Percentiles rank a stretch among this genome's conserved stretches.
Conservation (phyloP, 2,888 invertebrate species). For the Gymnoscelis rufifasciata region DNA sequence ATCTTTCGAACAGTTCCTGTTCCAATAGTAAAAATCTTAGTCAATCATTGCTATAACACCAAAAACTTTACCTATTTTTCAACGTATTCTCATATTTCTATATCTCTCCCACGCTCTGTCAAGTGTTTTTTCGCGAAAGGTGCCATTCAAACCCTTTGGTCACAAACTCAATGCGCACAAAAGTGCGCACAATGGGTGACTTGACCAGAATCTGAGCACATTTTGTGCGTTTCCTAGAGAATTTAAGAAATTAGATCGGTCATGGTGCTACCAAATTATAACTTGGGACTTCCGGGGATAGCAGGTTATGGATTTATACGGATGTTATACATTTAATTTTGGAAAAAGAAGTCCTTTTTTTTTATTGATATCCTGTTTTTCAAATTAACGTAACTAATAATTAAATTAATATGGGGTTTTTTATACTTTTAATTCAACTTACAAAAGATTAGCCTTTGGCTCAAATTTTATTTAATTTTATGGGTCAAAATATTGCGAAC, state of each 20-base stretch:
- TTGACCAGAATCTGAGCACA: slow-evolving; percentile 71
- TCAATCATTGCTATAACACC: slow-evolving; percentile 2
- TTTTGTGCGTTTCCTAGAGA: slow-evolving; percentile 54
- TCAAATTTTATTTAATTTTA: too few species aligned
- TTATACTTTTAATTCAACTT: too few species aligned
- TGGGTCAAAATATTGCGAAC: too few species aligned
- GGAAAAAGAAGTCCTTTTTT: neutral
- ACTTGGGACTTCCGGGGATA: slow-evolving; percentile 18
- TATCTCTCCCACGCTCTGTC: slow-evolving; percentile 64
- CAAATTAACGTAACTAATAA: too few species aligned
- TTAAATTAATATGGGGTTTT: too few species aligned
- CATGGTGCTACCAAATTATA: slow-evolving; percentile 15
- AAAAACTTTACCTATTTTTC: neutral
- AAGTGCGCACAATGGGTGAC: slow-evolving; percentile 62
- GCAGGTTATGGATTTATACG: slow-evolving; percentile 4
- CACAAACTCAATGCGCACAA: slow-evolving; percentile 47
- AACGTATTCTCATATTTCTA: neutral
- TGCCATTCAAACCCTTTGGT: slow-evolving; percentile 64
- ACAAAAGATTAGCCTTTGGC: too few species aligned
- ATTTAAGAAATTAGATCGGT: slow-evolving; percentile 38
- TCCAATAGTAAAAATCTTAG: neutral
- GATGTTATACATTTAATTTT: neutral
- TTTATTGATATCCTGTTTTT: too few species aligned
- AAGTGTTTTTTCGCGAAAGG: slow-evolving; percentile 53
- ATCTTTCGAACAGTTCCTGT: too few species aligned